phyloP scores from a whole-genome alignment of 2,113 vertebrate genomes.

The Vulpes vulpes region DNA sequence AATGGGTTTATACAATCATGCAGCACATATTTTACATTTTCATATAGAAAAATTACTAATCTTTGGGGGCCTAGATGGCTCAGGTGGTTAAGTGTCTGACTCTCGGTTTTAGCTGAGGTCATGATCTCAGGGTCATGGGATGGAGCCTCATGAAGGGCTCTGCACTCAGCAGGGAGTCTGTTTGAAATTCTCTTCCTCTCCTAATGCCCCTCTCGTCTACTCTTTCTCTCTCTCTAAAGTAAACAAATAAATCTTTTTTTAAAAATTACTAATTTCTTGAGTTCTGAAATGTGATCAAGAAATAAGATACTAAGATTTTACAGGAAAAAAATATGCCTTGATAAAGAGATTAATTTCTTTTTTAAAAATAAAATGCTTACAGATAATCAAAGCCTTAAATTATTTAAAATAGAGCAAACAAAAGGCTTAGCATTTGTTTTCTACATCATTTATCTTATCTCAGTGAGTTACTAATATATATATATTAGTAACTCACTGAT shows the following conservation, averaged over 20 bases:
- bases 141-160: background rate
- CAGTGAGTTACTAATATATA: background rate
- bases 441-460: background rate
- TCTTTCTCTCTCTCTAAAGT: background rate
- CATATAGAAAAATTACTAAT: conserved; percentile 8
- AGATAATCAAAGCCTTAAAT: conserved; percentile 57
- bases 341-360: conserved; percentile 21
- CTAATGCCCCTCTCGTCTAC: background rate
- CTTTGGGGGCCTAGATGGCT: background rate
- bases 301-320: conserved; percentile 48
- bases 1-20: background rate
- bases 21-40: conserved; percentile 30
- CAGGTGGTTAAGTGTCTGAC: background rate
- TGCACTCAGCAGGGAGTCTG: background rate
- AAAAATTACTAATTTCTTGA: conserved; percentile 26
- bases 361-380: conserved; percentile 29
- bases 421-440: conserved; percentile 53
- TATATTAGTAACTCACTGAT: too few species aligned
- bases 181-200: background rate
- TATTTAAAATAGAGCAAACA: conserved; percentile 42
- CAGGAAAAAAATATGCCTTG: background rate
- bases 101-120: background rate
- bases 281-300: conserved; percentile 33
- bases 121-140: background rate
- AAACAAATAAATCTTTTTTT: background rate